These are phyloP conservation scores for Crocodylus rhombifer DNA, from an alignment of 2,797 vertebrate species.

Conservation along the genomic window DNA sequence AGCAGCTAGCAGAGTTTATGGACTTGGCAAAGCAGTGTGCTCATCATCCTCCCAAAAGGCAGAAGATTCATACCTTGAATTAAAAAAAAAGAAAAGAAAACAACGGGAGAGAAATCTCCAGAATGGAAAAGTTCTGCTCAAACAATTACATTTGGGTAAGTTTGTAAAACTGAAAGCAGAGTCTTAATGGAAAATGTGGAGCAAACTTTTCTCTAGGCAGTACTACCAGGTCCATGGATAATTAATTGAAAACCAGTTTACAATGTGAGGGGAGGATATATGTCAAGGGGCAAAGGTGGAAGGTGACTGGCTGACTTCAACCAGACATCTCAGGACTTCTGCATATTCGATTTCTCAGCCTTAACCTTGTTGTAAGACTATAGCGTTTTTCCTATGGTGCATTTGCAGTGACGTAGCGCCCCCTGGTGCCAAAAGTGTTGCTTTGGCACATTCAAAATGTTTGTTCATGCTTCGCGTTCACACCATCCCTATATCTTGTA, in stretches of 20 bases:
- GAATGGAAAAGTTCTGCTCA: neutral
- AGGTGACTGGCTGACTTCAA: neutral
- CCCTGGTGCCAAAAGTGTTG: slow-evolving; percentile 25
- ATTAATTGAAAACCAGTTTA: neutral
- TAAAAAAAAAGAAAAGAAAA: too few relatives aligned
- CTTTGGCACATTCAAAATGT: neutral
- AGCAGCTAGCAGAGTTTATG: neutral
- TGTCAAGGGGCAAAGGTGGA: neutral
- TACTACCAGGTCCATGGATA: neutral
- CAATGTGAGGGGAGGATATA: neutral
- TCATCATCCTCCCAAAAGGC: too few relatives aligned
- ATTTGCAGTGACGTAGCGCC: slow-evolving; percentile 30
- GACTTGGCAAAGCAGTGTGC: neutral
- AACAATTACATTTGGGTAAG: neutral
- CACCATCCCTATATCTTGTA: neutral
- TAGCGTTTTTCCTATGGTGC: neutral
- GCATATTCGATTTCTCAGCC: neutral
- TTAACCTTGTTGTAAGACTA: neutral
- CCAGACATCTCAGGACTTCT: neutral
- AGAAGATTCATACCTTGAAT: too few relatives aligned
- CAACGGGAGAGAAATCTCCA: neutral
- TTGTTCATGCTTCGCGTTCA: too few relatives aligned
- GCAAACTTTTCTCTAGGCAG: neutral
- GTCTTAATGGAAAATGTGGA: neutral
- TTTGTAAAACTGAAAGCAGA: neutral